These are phyloP conservation scores for Theonella swinhoei DNA, from an alignment of 37 sponge, comb jelly and placozoan species.

Conservation along the genomic window DNA sequence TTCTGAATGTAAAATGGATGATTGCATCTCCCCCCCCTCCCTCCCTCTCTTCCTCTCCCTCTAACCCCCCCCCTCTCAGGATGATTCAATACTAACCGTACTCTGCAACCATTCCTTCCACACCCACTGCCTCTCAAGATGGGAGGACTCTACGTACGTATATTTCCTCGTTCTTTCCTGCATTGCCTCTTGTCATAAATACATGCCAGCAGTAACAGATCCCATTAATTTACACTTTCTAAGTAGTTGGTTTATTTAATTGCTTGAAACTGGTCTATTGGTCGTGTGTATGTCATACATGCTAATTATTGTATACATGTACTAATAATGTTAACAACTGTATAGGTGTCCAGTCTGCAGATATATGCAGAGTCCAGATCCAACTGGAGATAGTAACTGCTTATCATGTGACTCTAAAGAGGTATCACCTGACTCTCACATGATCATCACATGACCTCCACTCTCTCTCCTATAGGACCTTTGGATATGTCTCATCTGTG, in stretches of 20 bases:
- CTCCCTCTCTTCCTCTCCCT: not conserved
- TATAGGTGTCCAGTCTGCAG: slow-evolving; percentile 88
- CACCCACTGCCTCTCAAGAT: slow-evolving; percentile 82
- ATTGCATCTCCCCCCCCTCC: not conserved
- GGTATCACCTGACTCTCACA: slow-evolving; percentile 29
- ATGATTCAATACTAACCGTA: slow-evolving; percentile 92
- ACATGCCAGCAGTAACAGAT: no score
- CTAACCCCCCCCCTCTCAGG: slow-evolving; percentile 47
- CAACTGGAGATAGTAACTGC: slow-evolving; percentile 65
- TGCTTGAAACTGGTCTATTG: no score
- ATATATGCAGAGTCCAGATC: slow-evolving; percentile 83
- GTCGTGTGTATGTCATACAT: no score
- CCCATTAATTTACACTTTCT: no score
- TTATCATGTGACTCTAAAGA: slow-evolving; percentile 73
- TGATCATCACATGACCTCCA: no score
- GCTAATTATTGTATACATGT: no score
- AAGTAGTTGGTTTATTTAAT: no score
- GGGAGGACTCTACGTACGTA: slow-evolving; percentile 92
- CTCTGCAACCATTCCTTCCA: slow-evolving; percentile 98
- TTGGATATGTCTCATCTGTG: slow-evolving; percentile 98
- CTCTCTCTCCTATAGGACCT: no score
- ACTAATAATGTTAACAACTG: no score
- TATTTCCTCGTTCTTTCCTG: no score
- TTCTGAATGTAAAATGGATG: not conserved
- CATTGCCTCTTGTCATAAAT: no score